Base-by-base conservation (phyloP, 2,888 invertebrate species). In the Pyrrhia umbra region DNA sequence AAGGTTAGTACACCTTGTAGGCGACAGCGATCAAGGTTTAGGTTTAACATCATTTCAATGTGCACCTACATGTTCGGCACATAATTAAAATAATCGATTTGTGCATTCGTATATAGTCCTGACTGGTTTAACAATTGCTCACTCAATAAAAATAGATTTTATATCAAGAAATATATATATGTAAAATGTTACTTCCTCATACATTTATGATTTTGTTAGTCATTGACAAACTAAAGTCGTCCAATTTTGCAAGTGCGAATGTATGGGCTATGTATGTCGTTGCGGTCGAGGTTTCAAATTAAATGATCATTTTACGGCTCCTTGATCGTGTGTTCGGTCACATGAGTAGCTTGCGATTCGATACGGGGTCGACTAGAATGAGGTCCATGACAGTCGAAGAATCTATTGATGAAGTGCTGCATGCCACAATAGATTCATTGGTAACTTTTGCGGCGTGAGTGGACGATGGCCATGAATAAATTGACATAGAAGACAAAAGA, bases 1-100 rank as follows among this genome's bases (percentile, higher is more conserved):
- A 89, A 90, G 86, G 88, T 83, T 84, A 80, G 69, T 80, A 66
- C 60, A 79, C 72, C 60, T 58, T 55, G 86, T 80, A 81, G 80
- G 83, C 79, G 83, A 86, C 77, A 77, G 73, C 68, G 88, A 88
- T 88, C 89, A 88, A 88, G 86, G 88, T 85, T 82, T 77, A 57
- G 72, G 59, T 74, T 71, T 67, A 49, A 70, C 45, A 51, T 60
- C 45, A 52, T 60, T 68, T 61, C 25, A 65, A 56, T 62, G 25
- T 9, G 15, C 40, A 62, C 16, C 39, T 39, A 52, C 42, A 23
- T 40, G 21, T 15, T 45, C 6, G 10, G 16, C 50, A 5, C 52
- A 55, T 23, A 34, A 56, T 64, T 40, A 55, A 42, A 69, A 42
- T 0, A 34, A 15, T 43, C 9, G 42, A 39, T 30, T n/a, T 25